phyloP scores from a whole-genome alignment of 2,888 invertebrate species.

The Brachypalpus laphriformis region DNA sequence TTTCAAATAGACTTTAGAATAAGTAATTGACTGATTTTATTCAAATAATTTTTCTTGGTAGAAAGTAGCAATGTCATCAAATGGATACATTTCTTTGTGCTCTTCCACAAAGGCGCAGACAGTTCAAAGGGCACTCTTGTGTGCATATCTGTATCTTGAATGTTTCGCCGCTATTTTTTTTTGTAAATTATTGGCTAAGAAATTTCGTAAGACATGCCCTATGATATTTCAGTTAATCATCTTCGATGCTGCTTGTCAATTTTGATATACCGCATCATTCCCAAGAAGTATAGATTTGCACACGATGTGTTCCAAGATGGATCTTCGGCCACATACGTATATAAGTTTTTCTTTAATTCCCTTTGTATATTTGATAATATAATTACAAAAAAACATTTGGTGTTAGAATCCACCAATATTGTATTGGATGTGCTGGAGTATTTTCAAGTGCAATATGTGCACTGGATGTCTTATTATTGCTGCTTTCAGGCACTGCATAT shows the following conservation, averaged over 20 bases:
- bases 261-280: background rate
- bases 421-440: background rate
- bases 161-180: no score
- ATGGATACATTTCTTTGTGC: background rate
- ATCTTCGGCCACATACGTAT: constrained; percentile 12
- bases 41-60: background rate
- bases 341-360: constrained; percentile 7
- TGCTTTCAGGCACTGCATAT: background rate
- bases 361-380: constrained; percentile 7
- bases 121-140: no score
- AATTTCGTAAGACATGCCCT: constrained; percentile 3
- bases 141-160: no score
- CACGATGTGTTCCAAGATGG: constrained; percentile 6
- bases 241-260: background rate
- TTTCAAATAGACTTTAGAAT: background rate
- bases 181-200: constrained; percentile 17
- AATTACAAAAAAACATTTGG: constrained; percentile 10
- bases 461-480: no score
- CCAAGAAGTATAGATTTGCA: constrained; percentile 3
- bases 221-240: constrained; percentile 7
- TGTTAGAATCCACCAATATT: background rate
- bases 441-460: no score
- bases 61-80: no score
- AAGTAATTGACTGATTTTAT: background rate
- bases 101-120: background rate